Conservation (phyloP, 2,888 invertebrate species). For the Cephus spinipes region DNA sequence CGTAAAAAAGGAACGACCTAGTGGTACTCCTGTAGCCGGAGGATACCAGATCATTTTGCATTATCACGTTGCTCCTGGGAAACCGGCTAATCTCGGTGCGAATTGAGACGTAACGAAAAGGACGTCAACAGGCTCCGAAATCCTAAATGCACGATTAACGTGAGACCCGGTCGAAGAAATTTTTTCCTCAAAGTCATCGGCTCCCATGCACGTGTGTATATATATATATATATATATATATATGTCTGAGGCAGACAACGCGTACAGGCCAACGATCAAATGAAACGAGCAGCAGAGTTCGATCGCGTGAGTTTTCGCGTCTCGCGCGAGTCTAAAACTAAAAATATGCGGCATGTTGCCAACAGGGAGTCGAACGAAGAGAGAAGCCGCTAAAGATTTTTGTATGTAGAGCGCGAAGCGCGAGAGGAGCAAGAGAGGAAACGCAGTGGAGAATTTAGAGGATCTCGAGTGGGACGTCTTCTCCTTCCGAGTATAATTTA, state of each 20-base stretch:
- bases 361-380: neutral
- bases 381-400: neutral
- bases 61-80: neutral
- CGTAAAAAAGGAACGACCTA: neutral
- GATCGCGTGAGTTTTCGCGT: neutral
- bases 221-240: too few relatives aligned
- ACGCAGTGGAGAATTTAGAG: neutral
- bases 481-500: conserved; percentile 42
- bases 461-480: neutral
- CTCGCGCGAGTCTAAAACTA: neutral
- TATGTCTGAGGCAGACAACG: neutral
- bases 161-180: neutral
- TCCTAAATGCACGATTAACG: neutral
- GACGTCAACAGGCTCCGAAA: neutral
- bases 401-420: neutral
- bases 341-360: neutral
- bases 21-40: neutral
- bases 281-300: neutral
- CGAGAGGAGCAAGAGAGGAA: neutral
- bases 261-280: neutral
- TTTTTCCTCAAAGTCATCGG: neutral
- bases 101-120: neutral
- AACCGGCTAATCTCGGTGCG: neutral
- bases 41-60: neutral
- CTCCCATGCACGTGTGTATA: too few relatives aligned